Percentiles rank a stretch among this genome's conserved stretches.
Evolutionary conservation across 2,888 invertebrate genomes (phyloP).

Genomic region (Marasmarcha lunaedactyla): DNA sequence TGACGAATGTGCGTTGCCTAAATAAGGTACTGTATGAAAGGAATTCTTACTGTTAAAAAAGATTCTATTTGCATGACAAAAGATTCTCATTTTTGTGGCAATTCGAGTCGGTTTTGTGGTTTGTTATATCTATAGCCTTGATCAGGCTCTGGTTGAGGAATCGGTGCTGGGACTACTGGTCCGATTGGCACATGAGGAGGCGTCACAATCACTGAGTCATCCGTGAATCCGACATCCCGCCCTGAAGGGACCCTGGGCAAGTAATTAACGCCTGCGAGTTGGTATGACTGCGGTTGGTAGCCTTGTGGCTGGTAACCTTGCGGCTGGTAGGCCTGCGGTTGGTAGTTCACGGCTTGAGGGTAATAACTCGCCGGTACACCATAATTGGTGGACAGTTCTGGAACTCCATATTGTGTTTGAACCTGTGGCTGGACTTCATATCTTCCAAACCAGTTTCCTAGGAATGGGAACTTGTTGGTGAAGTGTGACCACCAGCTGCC

Average conservation of each 20-base stretch:
- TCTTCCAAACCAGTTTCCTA: constrained; percentile 53
- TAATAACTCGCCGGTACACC: constrained; percentile 22
- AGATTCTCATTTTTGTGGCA: constrained; percentile 43
- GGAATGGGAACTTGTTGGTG: constrained; percentile 56
- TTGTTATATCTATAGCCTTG: constrained; percentile 44
- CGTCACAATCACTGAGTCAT: constrained; percentile 58
- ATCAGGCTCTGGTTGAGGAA: constrained; percentile 23
- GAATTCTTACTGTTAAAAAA: no score
- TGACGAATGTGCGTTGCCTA: no score
- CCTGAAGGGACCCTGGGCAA: constrained; percentile 26
- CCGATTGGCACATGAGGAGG: constrained; percentile 47
- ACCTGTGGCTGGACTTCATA: constrained; percentile 41
- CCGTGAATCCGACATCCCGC: constrained; percentile 52
- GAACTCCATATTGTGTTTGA: constrained; percentile 15
- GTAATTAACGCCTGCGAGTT: constrained; percentile 17
- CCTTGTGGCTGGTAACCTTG: constrained; percentile 19
- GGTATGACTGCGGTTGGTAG: constrained; percentile 21
- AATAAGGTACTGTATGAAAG: no score
- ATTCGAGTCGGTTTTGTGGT: constrained; percentile 48
- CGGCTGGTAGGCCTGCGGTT: constrained; percentile 17
- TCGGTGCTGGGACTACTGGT: constrained; percentile 24
- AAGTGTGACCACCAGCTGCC: constrained; percentile 45
- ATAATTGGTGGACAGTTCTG: constrained; percentile 19
- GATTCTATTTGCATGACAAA: constrained; percentile 1
- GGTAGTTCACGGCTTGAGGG: constrained; percentile 16